phyloP scores from a whole-genome alignment of 2,888 invertebrate genomes.

The Melanargia galathea region DNA sequence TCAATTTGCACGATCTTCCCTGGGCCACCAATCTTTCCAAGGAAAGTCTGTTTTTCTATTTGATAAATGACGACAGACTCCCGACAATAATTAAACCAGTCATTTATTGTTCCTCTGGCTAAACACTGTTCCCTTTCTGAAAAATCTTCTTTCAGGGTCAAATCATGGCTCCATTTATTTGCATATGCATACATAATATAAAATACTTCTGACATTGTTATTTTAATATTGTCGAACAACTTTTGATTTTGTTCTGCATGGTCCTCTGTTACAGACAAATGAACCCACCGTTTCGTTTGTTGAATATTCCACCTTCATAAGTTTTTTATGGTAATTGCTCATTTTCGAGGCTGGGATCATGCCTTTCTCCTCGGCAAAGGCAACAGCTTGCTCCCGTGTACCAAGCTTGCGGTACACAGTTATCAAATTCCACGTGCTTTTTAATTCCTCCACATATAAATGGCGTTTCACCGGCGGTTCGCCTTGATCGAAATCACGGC shows the following conservation, averaged over 20 bases:
- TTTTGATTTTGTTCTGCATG: neutral
- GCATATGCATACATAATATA: neutral
- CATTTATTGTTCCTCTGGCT: neutral
- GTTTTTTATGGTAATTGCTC: neutral
- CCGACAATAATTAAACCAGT: neutral
- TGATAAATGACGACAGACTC: neutral
- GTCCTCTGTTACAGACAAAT: neutral
- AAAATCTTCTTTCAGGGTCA: neutral
- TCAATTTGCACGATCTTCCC: neutral
- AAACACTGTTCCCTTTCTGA: neutral
- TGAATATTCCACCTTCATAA: neutral
- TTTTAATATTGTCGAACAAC: neutral
- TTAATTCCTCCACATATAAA: neutral
- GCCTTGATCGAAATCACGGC: slow-evolving; percentile 4
- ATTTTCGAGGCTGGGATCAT: neutral
- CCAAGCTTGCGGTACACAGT: neutral
- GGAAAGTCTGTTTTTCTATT: neutral
- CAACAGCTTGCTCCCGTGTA: slow-evolving; percentile 1
- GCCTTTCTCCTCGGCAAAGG: neutral
- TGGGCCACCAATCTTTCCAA: neutral
- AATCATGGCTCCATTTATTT: neutral
- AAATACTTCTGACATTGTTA: neutral
- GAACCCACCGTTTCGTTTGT: neutral
- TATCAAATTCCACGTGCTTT: neutral
- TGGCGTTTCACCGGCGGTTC: slow-evolving; percentile 2